Conservation (phyloP, 2,113 vertebrate species). For the Mobula hypostoma region DNA sequence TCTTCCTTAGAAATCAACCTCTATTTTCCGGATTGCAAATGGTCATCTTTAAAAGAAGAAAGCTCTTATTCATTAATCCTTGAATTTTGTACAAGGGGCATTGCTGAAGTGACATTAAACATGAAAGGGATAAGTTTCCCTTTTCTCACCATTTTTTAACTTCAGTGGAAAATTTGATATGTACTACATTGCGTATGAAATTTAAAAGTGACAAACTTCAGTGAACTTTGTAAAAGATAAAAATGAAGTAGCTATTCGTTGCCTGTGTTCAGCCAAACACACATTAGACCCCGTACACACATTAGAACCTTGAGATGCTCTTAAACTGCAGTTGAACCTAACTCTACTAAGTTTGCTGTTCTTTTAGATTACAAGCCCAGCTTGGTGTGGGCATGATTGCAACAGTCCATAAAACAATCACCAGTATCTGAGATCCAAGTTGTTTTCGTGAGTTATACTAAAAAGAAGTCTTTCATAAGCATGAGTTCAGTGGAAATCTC, state of each 20-base stretch:
- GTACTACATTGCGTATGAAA: too few species aligned
- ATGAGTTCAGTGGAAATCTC: background rate
- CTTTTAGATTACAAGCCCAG: background rate
- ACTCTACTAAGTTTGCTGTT: background rate
- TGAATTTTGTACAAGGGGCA: background rate
- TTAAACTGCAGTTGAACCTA: background rate
- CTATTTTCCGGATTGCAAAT: background rate
- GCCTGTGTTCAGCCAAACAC: background rate
- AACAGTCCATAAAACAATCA: background rate
- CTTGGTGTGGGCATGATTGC: background rate
- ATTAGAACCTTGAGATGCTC: background rate
- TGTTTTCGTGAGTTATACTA: background rate
- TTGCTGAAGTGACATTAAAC: background rate
- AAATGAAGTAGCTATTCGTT: background rate
- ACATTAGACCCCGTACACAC: background rate
- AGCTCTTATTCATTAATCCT: background rate
- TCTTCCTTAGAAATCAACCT: background rate
- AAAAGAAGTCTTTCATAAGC: conserved; percentile 19
- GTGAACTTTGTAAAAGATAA: background rate
- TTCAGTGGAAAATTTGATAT: background rate
- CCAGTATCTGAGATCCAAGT: background rate
- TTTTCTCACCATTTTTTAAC: background rate
- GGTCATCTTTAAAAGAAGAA: background rate
- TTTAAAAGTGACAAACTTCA: background rate
- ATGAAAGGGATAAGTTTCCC: background rate